Base-by-base conservation (phyloP, 2,113 vertebrate species). In the Toxotes chatareus region DNA sequence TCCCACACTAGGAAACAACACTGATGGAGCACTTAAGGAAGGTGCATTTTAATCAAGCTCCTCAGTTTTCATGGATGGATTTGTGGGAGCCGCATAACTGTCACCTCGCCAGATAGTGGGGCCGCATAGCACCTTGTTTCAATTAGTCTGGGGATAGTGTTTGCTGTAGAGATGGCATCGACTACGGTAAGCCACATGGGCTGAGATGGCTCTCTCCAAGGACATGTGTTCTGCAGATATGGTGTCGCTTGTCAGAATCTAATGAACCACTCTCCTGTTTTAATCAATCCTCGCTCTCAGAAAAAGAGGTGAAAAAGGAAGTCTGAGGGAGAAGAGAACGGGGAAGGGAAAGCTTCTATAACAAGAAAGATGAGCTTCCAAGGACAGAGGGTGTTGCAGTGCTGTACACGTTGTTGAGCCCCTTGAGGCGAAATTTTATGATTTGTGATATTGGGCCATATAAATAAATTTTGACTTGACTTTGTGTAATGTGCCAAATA, bases 221-320 rank as follows among this genome's bases (percentile, higher is more conserved):
- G 90, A 91, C 91, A 38, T 34, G 67, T 78, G 86, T 86, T 89
- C 82, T 73, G 76, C 87, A 89, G 88, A 91, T 82, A 82, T 80
- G 80, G 84, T 76, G 93, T 90, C 82, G 67, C 89, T 86, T 88
- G 91, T 92, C 89, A 83, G 71, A 84, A 88, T 92, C 89, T 91
- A 93, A 94, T 92, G 88, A 94, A 89, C 67, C 78, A 13, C 84
- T 86, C 81, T 86, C 81, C 74, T 42, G 73, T 86, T 91, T 94
- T 93, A 93, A 94, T 94, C 91, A 87, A 76, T 88, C 83, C 63
- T 76, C 31, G 14, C 62, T 17, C 44, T 34, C 56, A 4, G 80
- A 66, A 83, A 89, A 78, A 66, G 7, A 75, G 71, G 74, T 75
- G 53, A 74, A 83, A 75, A 67, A 60, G 62, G 73, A 74, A 83